A percentile compares a stretch with the other conserved stretches of the same genome.
Conservation (phyloP, 2,888 invertebrate species). For the Chaetogeoica ovagalla region DNA sequence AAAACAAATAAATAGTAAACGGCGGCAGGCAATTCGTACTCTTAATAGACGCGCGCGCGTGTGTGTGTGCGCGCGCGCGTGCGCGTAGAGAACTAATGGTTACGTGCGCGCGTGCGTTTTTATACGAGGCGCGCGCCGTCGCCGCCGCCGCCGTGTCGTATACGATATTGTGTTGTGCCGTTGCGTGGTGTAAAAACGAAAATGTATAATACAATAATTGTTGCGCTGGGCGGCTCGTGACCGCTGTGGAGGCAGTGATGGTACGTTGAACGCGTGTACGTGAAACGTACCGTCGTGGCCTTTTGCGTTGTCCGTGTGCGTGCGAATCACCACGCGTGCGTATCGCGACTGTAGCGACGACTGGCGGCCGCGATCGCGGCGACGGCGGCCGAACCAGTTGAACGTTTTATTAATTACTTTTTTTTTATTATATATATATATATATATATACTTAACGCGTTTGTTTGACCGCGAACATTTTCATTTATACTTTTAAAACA, state of each 20-base stretch:
- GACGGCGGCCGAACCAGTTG: neutral
- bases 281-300: too few species aligned
- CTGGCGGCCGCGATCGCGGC: neutral
- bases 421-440: too few species aligned
- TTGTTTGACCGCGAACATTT: too few species aligned
- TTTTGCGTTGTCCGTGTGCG: too few species aligned
- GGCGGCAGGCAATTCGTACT: neutral
- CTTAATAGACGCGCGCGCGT: neutral
- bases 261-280: too few species aligned
- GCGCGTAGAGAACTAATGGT: neutral
- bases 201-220: conserved; percentile 48
- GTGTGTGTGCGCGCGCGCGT: neutral
- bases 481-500: too few species aligned
- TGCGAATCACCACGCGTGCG: too few species aligned
- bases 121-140: too few species aligned
- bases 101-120: neutral
- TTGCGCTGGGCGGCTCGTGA: conserved; percentile 46
- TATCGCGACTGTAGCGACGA: neutral
- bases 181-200: neutral
- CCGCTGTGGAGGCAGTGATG: neutral
- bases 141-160: neutral
- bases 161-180: neutral
- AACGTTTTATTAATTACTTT: too few species aligned
- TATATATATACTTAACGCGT: too few species aligned
- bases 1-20: too few species aligned